phyloP scores from a whole-genome alignment of 2,797 vertebrate species.

The Gambusia yucatana region DNA sequence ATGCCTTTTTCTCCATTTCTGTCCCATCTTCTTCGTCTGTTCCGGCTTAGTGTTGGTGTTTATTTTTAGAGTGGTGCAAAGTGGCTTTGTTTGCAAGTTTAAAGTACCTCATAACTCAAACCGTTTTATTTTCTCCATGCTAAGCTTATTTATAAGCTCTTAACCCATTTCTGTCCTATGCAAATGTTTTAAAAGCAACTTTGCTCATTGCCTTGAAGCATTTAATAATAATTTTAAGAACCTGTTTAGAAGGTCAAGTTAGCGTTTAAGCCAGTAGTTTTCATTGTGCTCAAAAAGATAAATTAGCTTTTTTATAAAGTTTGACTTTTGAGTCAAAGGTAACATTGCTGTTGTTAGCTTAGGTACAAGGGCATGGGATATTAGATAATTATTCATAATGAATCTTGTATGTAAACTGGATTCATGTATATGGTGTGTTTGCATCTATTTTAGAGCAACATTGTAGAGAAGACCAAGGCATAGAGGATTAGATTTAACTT shows the following conservation, averaged over 20 bases:
- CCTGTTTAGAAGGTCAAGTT: not conserved
- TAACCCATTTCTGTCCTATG: not conserved
- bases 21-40: not conserved
- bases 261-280: not conserved
- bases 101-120: not conserved
- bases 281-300: not conserved
- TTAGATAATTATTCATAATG: not conserved
- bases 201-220: not conserved
- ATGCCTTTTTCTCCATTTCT: not conserved
- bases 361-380: not conserved
- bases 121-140: not conserved
- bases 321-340: not conserved
- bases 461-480: not conserved
- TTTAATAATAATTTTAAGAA: not conserved
- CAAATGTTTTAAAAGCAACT: not conserved
- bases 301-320: not conserved
- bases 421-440: not conserved
- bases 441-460: not conserved
- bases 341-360: not conserved
- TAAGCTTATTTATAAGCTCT: not conserved
- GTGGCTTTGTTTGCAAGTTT: not conserved
- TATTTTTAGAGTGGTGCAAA: slow-evolving; percentile 1
- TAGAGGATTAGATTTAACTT: not conserved
- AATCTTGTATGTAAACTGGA: not conserved
- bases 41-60: not conserved